A percentile compares a stretch with the other conserved stretches of the same genome.
Evolutionary conservation across 2,888 invertebrate species (phyloP).

Genomic region (Flabesymbios commensalis): DNA sequence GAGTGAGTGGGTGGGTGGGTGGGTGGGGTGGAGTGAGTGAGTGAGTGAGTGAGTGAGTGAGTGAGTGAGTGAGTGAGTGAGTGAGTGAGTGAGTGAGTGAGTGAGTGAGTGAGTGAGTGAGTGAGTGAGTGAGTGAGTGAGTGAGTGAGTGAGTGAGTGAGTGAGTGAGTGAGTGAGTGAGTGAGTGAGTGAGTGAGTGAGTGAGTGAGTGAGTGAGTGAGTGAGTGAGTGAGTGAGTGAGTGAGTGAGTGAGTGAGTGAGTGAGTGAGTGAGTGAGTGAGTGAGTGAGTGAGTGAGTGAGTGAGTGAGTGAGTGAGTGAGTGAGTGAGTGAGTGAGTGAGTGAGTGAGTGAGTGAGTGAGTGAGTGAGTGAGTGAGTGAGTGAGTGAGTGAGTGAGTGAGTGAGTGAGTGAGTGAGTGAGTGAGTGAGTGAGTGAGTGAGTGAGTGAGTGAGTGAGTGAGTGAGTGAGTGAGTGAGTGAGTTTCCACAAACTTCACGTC

Average conservation of each 20-base stretch:
- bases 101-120: conserved; percentile 28
- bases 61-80: too few relatives aligned
- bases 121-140: conserved; percentile 29
- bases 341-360: conserved; percentile 21
- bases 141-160: conserved; percentile 18
- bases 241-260: conserved; percentile 29
- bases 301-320: conserved; percentile 28
- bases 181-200: conserved; percentile 15
- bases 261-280: conserved; percentile 28
- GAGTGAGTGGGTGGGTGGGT: too few relatives aligned
- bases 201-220: conserved; percentile 23
- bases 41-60: too few relatives aligned
- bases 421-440: conserved; percentile 23
- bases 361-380: conserved; percentile 16
- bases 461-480: conserved; percentile 11
- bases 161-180: conserved; percentile 17
- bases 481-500: too few relatives aligned
- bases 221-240: conserved; percentile 23
- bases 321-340: conserved; percentile 29
- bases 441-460: conserved; percentile 19
- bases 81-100: too few relatives aligned
- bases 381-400: conserved; percentile 18
- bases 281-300: conserved; percentile 29
- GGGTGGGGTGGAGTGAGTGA: too few relatives aligned
- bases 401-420: conserved; percentile 21